Evolutionary conservation across 2,797 vertebrate genomes (phyloP), one percentile per base, ranked within the genome.

Genomic region (Amniataba percoides): DNA sequence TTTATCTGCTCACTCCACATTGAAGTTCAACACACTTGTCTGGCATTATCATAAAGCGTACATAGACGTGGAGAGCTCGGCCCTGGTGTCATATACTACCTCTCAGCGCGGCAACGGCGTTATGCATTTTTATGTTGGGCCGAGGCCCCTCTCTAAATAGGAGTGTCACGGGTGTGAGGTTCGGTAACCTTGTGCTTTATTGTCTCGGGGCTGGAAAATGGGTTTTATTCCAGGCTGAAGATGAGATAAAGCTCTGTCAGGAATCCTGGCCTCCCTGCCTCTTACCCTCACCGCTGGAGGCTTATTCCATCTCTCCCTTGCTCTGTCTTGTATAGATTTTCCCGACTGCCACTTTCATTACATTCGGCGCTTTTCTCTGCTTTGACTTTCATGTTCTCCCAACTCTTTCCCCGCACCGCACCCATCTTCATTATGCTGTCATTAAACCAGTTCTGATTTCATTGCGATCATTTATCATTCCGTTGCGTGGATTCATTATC

Each of bases 231-330:
- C 89, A 89, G 87, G 80, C 87, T 88, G 91, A 89, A 93, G 93
- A 95, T 94, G 91, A 95, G 93, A 95, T 95, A 94, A 93, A 93
- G 82, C 91, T 89, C 87, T 91, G 93, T 93, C 93, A 92, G 94
- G 89, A 94, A 90, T 86, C 58, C 88, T 74, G 82, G 83, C 86
- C 88, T 87, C 85, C 92, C 84, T 88, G 86, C 87, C 85, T 89
- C 86, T 85, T 80, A 89, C 67, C 85, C 88, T 92, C 90, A 55
- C 92, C 42, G 89, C 88, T 89, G 90, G 89, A 89, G 87, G 91
- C 93, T 92, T 91, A 93, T 92, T 91, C 86, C 72, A 87, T 85
- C 80, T 80, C 84, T 86, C 80, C 77, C 80, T 65, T 64, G 12
- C 78, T 83, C 79, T 65, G 77, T 80, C 88, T 85, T 66, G 61